Base-by-base conservation (phyloP, 2,888 invertebrate species). In the Rotaria sp. region DNA sequence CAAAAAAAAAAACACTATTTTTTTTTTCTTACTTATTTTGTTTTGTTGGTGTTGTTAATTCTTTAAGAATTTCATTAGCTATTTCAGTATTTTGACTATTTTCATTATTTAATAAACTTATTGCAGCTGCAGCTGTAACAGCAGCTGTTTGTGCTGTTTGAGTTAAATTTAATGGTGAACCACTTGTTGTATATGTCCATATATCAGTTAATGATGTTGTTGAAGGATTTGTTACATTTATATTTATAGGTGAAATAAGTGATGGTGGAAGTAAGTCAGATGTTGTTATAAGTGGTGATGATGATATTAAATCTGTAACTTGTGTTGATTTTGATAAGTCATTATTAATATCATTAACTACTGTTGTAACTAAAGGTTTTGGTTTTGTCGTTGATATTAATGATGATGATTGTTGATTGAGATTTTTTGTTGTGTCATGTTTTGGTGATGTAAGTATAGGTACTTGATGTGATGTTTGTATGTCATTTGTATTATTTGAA, bases 41-140 rank as follows among this genome's bases (percentile, higher is more conserved):
- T 80, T 80, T 80, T 13, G 80, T 80, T n/a, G 80, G 80, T n/a
- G 80, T 80, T 45, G 80, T 80, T 80, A 80, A 80, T 80, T 80
- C 80, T 80, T 80, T 80, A 2, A 80, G 45, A 45, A 80, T 80
- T 80, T 80, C 80, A 80, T 80, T 80, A 1, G 80, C 35, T 26
- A 80, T 80, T 45, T 80, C 80, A 13, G 41, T 41, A 80, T 80
- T 80, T 80, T 80, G 38, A n/a, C 45, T 41, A 45, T 80, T 45
- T 13, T 80, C n/a, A n/a, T 45, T 45, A 45, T 41, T 80, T 45
- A 80, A 45, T 45, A 80, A 45, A 13, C n/a, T 26, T 26, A 45
- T 80, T 0, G 80, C 80, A 11, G 45, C 45, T n/a, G 11, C 80
- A 5, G 75, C 75, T 41, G 74, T 74, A 1, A 38, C 74, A 35